A percentile compares a stretch with the other conserved stretches of the same genome.
These are phyloP conservation scores for Uropetala carovei DNA, from an alignment of 2,888 invertebrate genomes.

Conservation along the genomic window DNA sequence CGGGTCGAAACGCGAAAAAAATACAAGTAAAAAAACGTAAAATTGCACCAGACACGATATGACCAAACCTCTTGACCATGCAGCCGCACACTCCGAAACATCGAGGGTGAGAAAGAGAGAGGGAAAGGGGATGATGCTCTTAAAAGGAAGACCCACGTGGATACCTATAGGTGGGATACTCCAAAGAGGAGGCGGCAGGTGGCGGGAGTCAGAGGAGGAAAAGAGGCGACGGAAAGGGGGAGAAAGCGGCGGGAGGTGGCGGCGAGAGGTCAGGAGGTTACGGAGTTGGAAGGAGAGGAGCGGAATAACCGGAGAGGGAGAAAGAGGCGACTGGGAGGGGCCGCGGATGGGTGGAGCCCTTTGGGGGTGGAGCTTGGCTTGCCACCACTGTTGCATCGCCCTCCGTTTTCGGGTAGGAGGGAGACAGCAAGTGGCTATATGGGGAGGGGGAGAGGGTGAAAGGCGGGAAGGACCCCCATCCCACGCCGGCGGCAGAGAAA, in stretches of 20 bases:
- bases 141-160: neutral
- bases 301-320: neutral
- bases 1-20: too few relatives aligned
- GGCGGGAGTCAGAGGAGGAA: neutral
- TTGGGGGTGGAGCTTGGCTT: conserved; percentile 57
- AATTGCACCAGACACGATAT: neutral
- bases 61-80: neutral
- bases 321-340: conserved; percentile 43
- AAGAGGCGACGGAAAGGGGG: neutral
- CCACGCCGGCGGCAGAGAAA: neutral
- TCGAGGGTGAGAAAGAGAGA: too few relatives aligned
- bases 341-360: conserved; percentile 57
- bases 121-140: neutral
- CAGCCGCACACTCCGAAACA: neutral
- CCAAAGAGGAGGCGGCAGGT: neutral
- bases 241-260: neutral
- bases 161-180: neutral
- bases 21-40: neutral
- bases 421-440: conserved; percentile 35
- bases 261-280: conserved; percentile 18
- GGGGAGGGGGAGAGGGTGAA: neutral
- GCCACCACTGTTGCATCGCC: conserved; percentile 62
- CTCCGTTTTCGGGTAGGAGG: conserved; percentile 43
- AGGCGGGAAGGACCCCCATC: neutral
- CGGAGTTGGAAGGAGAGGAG: neutral